Evolutionary conservation across 2,113 vertebrate genomes (phyloP).

Genomic region (Ellobius talpinus): DNA sequence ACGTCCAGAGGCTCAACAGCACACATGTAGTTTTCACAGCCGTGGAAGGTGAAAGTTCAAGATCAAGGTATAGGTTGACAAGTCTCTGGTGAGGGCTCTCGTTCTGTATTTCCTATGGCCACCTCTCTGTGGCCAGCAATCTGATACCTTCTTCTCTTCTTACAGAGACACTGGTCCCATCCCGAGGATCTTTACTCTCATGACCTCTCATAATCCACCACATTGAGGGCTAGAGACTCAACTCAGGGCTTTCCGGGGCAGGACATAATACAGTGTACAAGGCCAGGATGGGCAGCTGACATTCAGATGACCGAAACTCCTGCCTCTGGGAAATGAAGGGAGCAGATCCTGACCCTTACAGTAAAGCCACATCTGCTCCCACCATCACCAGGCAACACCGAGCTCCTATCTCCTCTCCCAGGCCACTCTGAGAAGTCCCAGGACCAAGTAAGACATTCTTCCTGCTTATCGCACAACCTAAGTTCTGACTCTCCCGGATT

Average conservation of each 20-base stretch:
- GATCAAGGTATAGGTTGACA: too few species aligned
- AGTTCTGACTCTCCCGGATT: background rate
- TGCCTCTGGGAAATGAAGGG: background rate
- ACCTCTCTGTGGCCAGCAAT: background rate
- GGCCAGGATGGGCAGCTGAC: too few species aligned
- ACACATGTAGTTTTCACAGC: background rate
- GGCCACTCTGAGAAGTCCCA: background rate
- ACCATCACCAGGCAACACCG: background rate
- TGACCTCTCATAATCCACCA: background rate
- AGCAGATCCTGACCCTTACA: background rate
- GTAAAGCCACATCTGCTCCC: background rate
- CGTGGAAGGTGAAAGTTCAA: background rate
- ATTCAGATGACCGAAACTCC: background rate
- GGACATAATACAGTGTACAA: background rate
- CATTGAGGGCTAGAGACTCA: background rate
- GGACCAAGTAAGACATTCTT: background rate
- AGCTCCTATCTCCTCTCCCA: background rate
- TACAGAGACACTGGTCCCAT: background rate
- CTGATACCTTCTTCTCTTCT: background rate
- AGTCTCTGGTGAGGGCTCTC: too few species aligned
- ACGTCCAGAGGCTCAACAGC: background rate
- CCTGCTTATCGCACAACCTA: background rate
- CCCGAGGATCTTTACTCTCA: background rate
- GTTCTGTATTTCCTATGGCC: background rate
- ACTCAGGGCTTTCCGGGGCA: rapidly evolving